Evolutionary conservation across 2,113 vertebrate genomes (phyloP), one percentile per base, ranked within the genome.

Genomic region (Neolamprologus tretocephalus): DNA sequence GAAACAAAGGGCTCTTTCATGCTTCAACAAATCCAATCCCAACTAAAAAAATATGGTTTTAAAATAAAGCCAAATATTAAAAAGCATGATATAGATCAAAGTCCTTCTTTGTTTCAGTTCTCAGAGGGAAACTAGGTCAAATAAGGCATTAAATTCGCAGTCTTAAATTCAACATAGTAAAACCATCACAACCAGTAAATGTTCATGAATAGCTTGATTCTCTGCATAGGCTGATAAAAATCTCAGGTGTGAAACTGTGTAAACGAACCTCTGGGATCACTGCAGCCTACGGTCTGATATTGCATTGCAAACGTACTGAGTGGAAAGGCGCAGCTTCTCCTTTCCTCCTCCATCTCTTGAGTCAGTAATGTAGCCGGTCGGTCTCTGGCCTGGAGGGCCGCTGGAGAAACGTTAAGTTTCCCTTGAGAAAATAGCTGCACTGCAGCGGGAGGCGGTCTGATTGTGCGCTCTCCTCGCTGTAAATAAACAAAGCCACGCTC

Each of bases 401-500:
- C 10, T 35, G 7, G 31, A 78, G 45, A 51, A 78, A 78, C 26
- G 45, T 78, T 33, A 78, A 51, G 73, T 78, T 78, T 78, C 73
- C 45, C 73, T 51, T 51, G 17, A 78, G 45, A 78, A 49, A 78
- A 57, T 66, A 23, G 80, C 35, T 81, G 37, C 26, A 78, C 7
- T 78, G 73, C 73, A 78, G 80, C 11, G 28, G 28, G 40, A 47
- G 49, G 53, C 3, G 11, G 11, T 17, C 40, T 26, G 35, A 61
- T 4, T 33, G 31, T 71, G n/a, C n/a, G 14, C 28, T 40, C 11
- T 31, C 31, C 28, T 10, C 4, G 17, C 73, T 49, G 82, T 83
- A 86, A 84, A 89, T 78, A 87, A 89, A 93, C 87, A 87, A 68
- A 84, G 49, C 66, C 66, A 54, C 26, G 58, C 84, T 89, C 85